Percentiles rank a stretch among this genome's conserved stretches.
phyloP scores from a whole-genome alignment of 2,888 invertebrate genomes.

The Oxystoma pomonae region DNA sequence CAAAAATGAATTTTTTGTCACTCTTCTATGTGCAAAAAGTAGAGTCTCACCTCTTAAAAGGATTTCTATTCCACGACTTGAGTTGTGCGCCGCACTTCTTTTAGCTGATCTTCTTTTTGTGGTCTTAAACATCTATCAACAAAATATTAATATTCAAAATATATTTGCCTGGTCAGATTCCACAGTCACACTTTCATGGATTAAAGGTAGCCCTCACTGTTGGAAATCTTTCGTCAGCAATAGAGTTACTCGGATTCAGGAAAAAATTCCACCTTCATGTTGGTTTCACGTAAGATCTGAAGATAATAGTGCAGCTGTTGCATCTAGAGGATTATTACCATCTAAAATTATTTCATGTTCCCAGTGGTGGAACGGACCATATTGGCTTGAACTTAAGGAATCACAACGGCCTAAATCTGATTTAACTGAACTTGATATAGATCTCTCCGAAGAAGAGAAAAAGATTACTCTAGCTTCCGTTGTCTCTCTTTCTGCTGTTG shows the following conservation, averaged over 20 bases:
- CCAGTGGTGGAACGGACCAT: conserved; percentile 7
- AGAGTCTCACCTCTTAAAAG: conserved; percentile 19
- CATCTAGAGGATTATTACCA: conserved; percentile 12
- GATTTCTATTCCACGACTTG: conserved; percentile 20
- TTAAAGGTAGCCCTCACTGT: conserved; percentile 12
- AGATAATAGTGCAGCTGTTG: conserved; percentile 1
- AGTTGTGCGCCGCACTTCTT: conserved; percentile 21
- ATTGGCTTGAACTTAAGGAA: not conserved
- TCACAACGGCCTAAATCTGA: conserved; percentile 4
- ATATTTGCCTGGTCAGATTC: conserved; percentile 19
- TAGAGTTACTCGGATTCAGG: conserved; percentile 18
- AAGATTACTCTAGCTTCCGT: not conserved
- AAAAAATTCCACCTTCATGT: conserved; percentile 3
- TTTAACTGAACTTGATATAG: not conserved
- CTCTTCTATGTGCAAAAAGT: conserved; percentile 16
- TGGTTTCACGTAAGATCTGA: conserved; percentile 9
- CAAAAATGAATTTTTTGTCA: conserved; percentile 2
- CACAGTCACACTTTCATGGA: conserved; percentile 11
- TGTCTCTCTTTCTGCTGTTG: not conserved
- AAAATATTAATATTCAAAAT: conserved; percentile 3
- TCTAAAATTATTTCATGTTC: not conserved
- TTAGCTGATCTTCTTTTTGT: conserved; percentile 11
- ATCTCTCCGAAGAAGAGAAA: conserved; percentile 5
- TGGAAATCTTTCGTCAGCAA: conserved; percentile 20
- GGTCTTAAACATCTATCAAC: conserved; percentile 2